Conservation (phyloP, 2,888 invertebrate species). For the Hybos culiciformis region DNA sequence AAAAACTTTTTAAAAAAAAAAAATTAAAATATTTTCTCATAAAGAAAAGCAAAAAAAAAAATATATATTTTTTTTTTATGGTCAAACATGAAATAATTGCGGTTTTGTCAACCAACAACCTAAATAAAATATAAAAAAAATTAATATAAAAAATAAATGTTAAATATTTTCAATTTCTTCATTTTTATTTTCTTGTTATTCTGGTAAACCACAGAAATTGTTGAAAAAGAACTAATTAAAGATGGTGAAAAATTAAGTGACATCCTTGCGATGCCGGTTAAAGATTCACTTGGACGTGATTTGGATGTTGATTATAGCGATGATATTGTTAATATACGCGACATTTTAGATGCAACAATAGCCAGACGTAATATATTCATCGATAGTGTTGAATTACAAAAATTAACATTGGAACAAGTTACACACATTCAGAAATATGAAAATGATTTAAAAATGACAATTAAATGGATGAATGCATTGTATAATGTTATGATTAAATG, state of each 20-base stretch:
- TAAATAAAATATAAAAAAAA: too few species aligned
- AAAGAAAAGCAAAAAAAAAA: too few species aligned
- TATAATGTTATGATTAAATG: constrained; percentile 53
- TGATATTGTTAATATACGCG: constrained; percentile 57
- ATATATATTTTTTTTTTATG: too few species aligned
- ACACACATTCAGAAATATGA: constrained; percentile 63
- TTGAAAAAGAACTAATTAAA: constrained; percentile 52
- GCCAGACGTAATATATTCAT: constrained; percentile 56
- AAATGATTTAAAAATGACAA: constrained; percentile 58
- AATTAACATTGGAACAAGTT: constrained; percentile 63
- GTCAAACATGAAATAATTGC: too few species aligned
- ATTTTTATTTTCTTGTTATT: not conserved
- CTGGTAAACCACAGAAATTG: constrained; percentile 38
- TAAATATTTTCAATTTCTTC: too few species aligned
- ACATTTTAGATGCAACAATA: constrained; percentile 53
- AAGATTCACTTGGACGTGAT: constrained; percentile 60
- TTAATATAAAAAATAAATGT: too few species aligned
- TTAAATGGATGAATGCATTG: constrained; percentile 63
- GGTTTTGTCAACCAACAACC: too few species aligned
- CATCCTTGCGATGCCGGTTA: constrained; percentile 62
- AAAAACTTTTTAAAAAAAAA: too few species aligned
- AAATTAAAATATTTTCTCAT: too few species aligned
- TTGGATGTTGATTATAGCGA: constrained; percentile 53
- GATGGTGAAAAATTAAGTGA: constrained; percentile 67
- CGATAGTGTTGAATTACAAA: constrained; percentile 62